Evolutionary conservation across 1,140 invertebrate species (phyloP).

Genomic region (Sycophaga agraensis): DNA sequence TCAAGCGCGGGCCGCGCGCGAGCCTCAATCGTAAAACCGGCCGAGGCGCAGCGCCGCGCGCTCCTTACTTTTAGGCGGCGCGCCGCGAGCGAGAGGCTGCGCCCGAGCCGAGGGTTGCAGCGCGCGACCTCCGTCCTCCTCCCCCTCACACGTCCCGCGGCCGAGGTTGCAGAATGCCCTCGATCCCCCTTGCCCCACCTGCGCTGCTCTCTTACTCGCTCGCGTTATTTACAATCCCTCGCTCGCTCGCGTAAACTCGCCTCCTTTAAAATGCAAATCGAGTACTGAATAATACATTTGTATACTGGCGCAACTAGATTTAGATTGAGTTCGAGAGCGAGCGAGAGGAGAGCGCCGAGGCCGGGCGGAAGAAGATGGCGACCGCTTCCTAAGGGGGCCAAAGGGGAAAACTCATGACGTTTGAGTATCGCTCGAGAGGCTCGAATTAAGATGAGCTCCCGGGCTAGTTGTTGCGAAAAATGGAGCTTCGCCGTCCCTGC

Average conservation of each 20-base stretch:
- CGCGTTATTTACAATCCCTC: constrained; percentile 26
- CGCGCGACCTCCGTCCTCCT: too few relatives aligned
- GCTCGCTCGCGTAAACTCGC: constrained; percentile 23
- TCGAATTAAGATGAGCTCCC: constrained; percentile 14
- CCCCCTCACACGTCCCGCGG: too few relatives aligned
- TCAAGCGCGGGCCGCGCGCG: constrained; percentile 1
- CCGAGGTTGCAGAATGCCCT: too few relatives aligned
- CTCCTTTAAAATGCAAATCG: constrained; percentile 33
- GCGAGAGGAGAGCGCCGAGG: not conserved
- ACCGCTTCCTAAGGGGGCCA: not conserved
- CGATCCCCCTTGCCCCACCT: not conserved
- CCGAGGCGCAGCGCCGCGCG: not conserved
- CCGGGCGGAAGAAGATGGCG: too few relatives aligned
- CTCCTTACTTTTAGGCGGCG: not conserved
- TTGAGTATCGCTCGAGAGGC: constrained; percentile 11
- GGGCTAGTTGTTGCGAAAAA: not conserved
- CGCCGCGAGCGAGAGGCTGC: too few relatives aligned
- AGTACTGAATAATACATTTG: constrained; percentile 32
- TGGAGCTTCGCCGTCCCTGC: too few relatives aligned
- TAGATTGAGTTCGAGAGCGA: constrained; percentile 27
- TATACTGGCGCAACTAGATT: constrained; percentile 28
- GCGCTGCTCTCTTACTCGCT: not conserved
- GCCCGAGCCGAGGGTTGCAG: too few relatives aligned
- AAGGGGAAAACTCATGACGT: constrained; percentile 23
- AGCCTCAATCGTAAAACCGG: constrained; percentile 19